These are phyloP conservation scores for Coleophora deauratella DNA, from an alignment of 2,888 invertebrate genomes.

Conservation along the genomic window DNA sequence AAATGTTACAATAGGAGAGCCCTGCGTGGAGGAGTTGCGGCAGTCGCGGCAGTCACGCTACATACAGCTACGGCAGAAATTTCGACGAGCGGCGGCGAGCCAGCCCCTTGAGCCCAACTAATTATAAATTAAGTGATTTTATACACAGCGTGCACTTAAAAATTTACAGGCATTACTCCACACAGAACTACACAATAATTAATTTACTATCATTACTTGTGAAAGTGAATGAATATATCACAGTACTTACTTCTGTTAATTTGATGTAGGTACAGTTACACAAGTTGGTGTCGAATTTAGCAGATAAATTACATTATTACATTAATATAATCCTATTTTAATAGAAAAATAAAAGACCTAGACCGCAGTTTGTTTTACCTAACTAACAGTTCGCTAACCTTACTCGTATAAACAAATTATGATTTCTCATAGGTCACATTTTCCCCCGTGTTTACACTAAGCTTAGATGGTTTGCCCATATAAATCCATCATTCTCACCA, in stretches of 20 bases:
- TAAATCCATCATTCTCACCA: slow-evolving; percentile 36
- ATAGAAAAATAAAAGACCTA: slow-evolving; percentile 49
- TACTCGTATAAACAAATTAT: slow-evolving; percentile 23
- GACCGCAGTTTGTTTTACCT: slow-evolving; percentile 42
- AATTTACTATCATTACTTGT: slow-evolving; percentile 32
- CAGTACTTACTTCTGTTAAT: slow-evolving; percentile 54
- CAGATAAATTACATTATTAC: slow-evolving; percentile 20
- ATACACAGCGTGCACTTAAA: slow-evolving; percentile 35
- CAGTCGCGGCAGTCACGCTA: slow-evolving; percentile 22
- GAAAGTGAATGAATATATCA: slow-evolving; percentile 63
- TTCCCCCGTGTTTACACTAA: slow-evolving; percentile 22
- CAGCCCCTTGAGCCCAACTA: neutral
- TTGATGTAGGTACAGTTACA: slow-evolving; percentile 30
- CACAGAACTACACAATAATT: slow-evolving; percentile 33
- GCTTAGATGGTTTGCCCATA: slow-evolving; percentile 35
- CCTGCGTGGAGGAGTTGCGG: slow-evolving; percentile 41
- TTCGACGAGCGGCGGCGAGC: slow-evolving; percentile 23
- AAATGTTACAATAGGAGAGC: slow-evolving; percentile 25
- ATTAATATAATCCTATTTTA: slow-evolving; percentile 28
- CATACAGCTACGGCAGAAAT: slow-evolving; percentile 24
- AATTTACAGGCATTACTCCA: slow-evolving; percentile 31
- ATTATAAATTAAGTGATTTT: slow-evolving; percentile 28
- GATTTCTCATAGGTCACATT: slow-evolving; percentile 21
- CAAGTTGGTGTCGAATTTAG: slow-evolving; percentile 22
- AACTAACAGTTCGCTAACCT: slow-evolving; percentile 39